Evolutionary conservation across 2,888 invertebrate species (phyloP), one percentile per base, ranked within the genome.

Genomic region (Xestia xanthographa): DNA sequence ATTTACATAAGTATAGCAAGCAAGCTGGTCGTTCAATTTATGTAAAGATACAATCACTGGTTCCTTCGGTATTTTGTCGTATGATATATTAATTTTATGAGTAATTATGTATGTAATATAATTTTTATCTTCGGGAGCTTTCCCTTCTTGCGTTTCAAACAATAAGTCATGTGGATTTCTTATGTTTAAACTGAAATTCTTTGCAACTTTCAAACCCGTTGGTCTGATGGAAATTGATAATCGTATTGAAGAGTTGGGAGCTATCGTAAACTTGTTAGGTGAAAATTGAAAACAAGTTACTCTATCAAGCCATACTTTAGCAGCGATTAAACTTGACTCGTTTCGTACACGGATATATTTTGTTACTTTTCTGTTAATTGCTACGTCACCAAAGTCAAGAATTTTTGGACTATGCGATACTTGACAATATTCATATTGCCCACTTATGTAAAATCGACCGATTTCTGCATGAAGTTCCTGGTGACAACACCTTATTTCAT

Each of bases 401-500:
- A 90, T 86, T 76, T 95, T 92, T 0, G 97, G 97, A 38, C 89
- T 84, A 80, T 97, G 93, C 8, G 90, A 90, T 26, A 97, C 91
- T 43, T 92, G 90, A 45, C 97, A 94, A 66, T 93, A 91, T 92
- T 97, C 97, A 76, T 95, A 96, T 89, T 97, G 95, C 0, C 97
- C 97, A 86, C 97, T 96, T 34, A 97, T 92, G 79, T 97, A 97
- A 75, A 97, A 95, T 72, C 97, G 93, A 2, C 97, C 95, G 62
- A 95, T 92, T 93, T 97, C 96, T 29, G 95, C 92, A 86, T 96
- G 96, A 45, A 87, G 83, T 85, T 96, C 96, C 80, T 92, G 88
- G 73, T 91, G 84, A 81, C 96, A 96, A 85, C 95, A 96, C n/a
- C 91, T 90, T 67, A 82, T 84, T 56, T 93, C 95, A 78, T 95